A percentile compares a stretch with the other conserved stretches of the same genome.
Evolutionary conservation across 2,888 invertebrate species (phyloP).

Genomic region (Gryllus longicercus): DNA sequence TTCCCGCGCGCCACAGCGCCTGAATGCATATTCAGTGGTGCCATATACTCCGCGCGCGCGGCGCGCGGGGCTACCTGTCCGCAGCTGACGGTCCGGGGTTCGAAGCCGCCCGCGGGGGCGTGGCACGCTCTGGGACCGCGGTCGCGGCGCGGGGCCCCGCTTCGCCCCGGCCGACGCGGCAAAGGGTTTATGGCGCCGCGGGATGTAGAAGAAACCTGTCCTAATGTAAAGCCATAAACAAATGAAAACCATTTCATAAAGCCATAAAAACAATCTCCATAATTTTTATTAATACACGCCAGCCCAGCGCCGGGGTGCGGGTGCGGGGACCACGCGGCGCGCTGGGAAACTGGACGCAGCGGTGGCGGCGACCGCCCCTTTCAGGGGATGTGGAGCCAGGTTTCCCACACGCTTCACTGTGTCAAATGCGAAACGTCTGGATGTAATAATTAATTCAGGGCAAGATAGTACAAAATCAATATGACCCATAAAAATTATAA

Average conservation of each 20-base stretch:
- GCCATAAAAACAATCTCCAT: not conserved
- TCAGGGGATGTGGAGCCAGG: too few species aligned
- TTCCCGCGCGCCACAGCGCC: not conserved
- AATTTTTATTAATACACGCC: slow-evolving; percentile 7
- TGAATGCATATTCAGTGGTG: not conserved
- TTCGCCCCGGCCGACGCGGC: not conserved
- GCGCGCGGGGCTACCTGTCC: not conserved
- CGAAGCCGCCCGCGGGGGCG: not conserved
- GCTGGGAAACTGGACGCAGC: too few species aligned
- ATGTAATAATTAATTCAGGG: too few species aligned
- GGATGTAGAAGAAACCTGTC: slow-evolving; percentile 4
- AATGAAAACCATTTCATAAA: slow-evolving; percentile 7
- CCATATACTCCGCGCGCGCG: not conserved
- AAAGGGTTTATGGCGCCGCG: not conserved
- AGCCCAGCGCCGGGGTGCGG: too few species aligned
- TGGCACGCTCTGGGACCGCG: not conserved
- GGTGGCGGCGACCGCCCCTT: too few species aligned
- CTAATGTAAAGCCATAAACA: slow-evolving; percentile 10
- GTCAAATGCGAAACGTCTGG: too few species aligned
- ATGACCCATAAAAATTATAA: too few species aligned
- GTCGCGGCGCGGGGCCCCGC: not conserved
- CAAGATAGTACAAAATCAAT: too few species aligned
- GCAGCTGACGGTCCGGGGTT: not conserved
- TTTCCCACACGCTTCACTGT: too few species aligned
- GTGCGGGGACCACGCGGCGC: too few species aligned